Evolutionary conservation across 2,797 vertebrate species (phyloP), one percentile per base, ranked within the genome.

Genomic region (Neopelma chrysocephalum): DNA sequence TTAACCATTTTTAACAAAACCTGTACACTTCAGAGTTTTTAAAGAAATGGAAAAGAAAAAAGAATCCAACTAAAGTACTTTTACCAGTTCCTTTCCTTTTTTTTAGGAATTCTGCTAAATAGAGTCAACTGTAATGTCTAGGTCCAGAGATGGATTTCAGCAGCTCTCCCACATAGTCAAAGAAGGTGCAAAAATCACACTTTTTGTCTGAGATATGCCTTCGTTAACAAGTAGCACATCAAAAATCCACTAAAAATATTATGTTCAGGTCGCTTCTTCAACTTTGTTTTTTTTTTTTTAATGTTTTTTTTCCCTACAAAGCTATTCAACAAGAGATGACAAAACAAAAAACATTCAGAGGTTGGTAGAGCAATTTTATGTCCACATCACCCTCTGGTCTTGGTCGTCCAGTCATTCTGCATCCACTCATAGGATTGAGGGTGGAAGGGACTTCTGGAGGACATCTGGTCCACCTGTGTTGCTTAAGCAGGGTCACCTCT

Each of bases 291-390:
- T 40, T 72, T 20, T 26, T 50, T 15, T 48, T 38, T 60, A n/a
- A n/a, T n/a, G n/a, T 53, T 34, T 84, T 71, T 71, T 80, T 32
- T 14, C 38, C 32, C 42, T 50, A 7, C 9, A 57, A 65, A 93
- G 47, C 5, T 16, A 0, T 50, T 57, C 11, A 80, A 51, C 3
- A 60, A 7, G 27, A 40, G 12, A 71, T 23, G 21, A 15, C 9
- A 34, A 81, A 53, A 25, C 11, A 15, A 54, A 57, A 82, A 62
- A 0, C 3, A 26, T 36, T 7, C 2, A 21, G 31, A 76, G 2
- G 12, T 43, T 47, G 15, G 34, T 32, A 47, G 9, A 53, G 6
- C 0, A 0, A 75, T 48, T 47, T 71, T 60, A 13, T 0, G 0
- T 7, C 26, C 11, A n/a, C 22, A 5, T 32, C 56, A 13, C 5